Percentiles rank a stretch among this genome's conserved stretches.
Evolutionary conservation across 2,113 vertebrate species (phyloP).

Genomic region (Micromys minutus): DNA sequence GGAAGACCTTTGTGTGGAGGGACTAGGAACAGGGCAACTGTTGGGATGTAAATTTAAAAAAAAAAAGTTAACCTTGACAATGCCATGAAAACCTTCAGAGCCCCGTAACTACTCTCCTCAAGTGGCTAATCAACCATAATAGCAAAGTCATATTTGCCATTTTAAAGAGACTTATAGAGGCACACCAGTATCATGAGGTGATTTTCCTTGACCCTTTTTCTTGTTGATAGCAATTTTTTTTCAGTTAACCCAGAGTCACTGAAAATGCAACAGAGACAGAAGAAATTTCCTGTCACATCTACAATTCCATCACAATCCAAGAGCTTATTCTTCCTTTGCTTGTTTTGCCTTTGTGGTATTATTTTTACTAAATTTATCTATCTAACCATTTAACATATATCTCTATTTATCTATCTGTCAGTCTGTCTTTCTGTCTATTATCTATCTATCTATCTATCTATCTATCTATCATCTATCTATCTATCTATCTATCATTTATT

Average conservation of each 20-base stretch:
- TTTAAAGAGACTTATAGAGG: not conserved
- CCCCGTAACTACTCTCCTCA: not conserved
- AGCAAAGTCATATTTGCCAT: not conserved
- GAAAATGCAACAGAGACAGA: not conserved
- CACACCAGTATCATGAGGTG: too few species aligned
- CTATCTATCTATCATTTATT: not conserved
- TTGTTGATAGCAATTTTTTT: not conserved
- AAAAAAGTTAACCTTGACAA: not conserved
- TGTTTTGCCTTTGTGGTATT: not conserved
- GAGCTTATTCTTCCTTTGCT: not conserved
- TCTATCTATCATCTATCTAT: not conserved
- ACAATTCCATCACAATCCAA: not conserved
- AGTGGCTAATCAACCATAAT: not conserved
- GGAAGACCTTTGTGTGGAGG: too few species aligned
- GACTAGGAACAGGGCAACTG: too few species aligned
- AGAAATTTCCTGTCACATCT: not conserved
- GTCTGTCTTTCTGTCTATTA: too few species aligned
- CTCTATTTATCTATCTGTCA: too few species aligned
- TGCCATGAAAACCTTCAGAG: not conserved
- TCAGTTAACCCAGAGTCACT: not conserved
- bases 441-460: not conserved
- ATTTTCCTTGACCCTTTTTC: not conserved
- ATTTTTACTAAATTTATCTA: not conserved
- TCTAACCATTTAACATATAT: not conserved
- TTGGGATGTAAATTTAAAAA: too few species aligned